Evolutionary conservation across 2,797 vertebrate genomes (phyloP), one percentile per base, ranked within the genome.

Genomic region (Valencia hispanica): DNA sequence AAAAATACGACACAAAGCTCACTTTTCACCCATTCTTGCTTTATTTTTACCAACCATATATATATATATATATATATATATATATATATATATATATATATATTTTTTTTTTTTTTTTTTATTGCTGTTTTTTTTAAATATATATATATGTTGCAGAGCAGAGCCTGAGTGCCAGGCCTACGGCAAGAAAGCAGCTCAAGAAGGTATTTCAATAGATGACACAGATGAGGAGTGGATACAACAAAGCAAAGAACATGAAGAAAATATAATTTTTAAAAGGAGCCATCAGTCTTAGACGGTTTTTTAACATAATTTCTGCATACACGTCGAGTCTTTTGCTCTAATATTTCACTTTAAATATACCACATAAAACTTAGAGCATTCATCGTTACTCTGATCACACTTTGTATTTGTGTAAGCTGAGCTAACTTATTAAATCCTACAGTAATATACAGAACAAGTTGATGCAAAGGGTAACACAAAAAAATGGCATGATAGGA

Each of bases 171-270:
- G 93, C 79, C 84, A 72, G 72, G 91, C 90, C 51, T 95, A 96
- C 76, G 91, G 93, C 18, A 80, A 36, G 73, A 84, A 65, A 15
- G 90, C 95, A 0, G 74, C 82, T 0, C 70, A 83, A 45, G 92
- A 89, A 75, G 96, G 94, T 34, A 85, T 95, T 61, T 68, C 55
- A 0, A 11, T 96, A 86, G 96, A 98, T n/a, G 94, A 97, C 36
- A 86, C 48, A 0, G 97, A 99, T n/a, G 95, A 97, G 74, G 96
- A 96, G 73, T 98, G 97, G 97, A 90, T 95, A 36, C 79, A 90
- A 14, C 93, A 94, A 74, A 90, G 90, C 87, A 92, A 84, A 84
- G 92, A 95, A 55, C 81, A 93, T 34, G 53, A 84, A 69, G 85
- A 88, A 81, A 91, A 89, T 0, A n/a, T 22, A 15, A 70, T 73